Evolutionary conservation across 2,888 invertebrate genomes (phyloP).

Genomic region (Acanthopleura granulata): DNA sequence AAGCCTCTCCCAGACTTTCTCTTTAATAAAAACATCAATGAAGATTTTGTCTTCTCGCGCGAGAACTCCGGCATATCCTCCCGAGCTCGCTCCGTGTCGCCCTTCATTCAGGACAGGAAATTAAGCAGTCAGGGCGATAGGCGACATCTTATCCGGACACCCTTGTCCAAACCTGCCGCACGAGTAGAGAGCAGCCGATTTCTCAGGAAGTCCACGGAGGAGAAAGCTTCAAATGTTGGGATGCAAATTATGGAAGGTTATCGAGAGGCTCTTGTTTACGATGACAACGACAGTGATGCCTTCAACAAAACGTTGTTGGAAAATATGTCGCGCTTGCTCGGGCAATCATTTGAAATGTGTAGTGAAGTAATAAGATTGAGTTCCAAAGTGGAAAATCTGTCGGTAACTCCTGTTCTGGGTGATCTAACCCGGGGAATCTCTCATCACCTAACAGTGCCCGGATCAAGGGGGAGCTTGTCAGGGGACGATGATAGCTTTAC

Average conservation of each 20-base stretch:
- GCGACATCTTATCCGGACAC: neutral
- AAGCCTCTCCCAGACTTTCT: slow-evolving; percentile 31
- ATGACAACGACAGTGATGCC: slow-evolving; percentile 1
- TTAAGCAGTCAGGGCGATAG: neutral
- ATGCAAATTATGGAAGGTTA: slow-evolving; percentile 23
- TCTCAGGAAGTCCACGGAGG: neutral
- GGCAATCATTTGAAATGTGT: neutral
- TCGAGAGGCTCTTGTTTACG: slow-evolving; percentile 19
- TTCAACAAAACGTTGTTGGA: slow-evolving; percentile 8
- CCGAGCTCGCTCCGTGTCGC: slow-evolving; percentile 11
- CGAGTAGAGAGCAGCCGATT: neutral
- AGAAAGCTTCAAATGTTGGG: slow-evolving; percentile 2
- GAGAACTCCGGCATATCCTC: neutral
- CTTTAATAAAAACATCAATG: slow-evolving; percentile 14
- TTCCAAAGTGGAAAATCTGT: neutral
- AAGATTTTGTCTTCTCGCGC: neutral
- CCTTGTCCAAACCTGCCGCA: neutral
- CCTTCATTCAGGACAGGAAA: neutral
- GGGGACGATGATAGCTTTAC: neutral
- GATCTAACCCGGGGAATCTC: neutral
- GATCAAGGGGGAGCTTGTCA: neutral
- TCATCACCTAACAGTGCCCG: neutral
- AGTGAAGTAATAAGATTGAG: neutral
- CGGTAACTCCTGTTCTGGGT: neutral
- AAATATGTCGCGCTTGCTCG: neutral